Evolutionary conservation across 2,113 vertebrate genomes (phyloP), one percentile per base, ranked within the genome.

Genomic region (Calonectris borealis): DNA sequence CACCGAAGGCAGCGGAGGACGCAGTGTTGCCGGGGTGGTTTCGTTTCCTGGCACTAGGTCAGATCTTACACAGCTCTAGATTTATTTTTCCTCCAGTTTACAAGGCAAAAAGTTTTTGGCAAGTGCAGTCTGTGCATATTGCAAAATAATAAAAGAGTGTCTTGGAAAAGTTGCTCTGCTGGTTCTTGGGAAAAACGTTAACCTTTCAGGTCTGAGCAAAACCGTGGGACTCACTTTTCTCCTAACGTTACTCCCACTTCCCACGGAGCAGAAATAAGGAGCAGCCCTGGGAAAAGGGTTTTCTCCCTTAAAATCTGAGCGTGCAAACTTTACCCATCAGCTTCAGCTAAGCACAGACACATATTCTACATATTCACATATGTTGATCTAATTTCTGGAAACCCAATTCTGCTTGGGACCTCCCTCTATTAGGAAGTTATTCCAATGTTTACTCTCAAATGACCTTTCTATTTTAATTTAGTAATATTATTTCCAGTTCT

Each of bases 1-100:
- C 21, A 2, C 42, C 6, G 0, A 31, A 31, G 72, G 25, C 16
- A 5, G 55, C 1, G 1, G 52, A 49, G 21, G 57, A 58, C 2
- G 6, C 22, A 6, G 11, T 9, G 49, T 26, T 34, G 20, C 40
- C 1, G 3, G 25, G 31, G 25, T 10, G 26, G 31, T 4, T 36
- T 40, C 34, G 22, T 34, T 42, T 69, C 51, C 44, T 40, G 44
- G 68, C 29, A 40, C 5, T 2, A 6, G 2, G 5, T 40, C 40
- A 64, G 71, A n/a, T 7, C 34, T 69, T 29, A 7, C 13, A 9
- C 11, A 16, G 65, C 27, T 40, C 13, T 6, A 25, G 34, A 16
- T 75, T 88, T 34, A 5, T 7, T 40, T 83, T 49, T 57, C 14
- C 27, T 84, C 7, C 16, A 29, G 42, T 38, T 69, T 42, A 54